Evolutionary conservation across 2,113 vertebrate species (phyloP).

Genomic region (Sarotherodon lohbergeri): DNA sequence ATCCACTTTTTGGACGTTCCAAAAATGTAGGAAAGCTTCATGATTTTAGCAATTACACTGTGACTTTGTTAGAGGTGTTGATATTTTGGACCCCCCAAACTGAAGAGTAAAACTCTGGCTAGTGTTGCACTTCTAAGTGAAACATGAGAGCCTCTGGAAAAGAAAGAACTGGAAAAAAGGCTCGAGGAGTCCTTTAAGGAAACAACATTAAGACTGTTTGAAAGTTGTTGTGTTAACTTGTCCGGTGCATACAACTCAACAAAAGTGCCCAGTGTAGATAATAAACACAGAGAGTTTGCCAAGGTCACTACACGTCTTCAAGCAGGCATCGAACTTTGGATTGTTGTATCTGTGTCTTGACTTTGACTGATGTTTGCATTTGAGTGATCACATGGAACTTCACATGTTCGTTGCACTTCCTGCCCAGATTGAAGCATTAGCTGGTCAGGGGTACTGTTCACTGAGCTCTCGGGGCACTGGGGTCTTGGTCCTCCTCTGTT

Average conservation of each 20-base stretch:
- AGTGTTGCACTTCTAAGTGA: constrained; percentile 19
- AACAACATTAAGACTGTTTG: background rate
- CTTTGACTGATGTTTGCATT: background rate
- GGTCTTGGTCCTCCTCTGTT: constrained; percentile 1
- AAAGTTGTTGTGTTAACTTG: background rate
- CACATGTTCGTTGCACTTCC: background rate
- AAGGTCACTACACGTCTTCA: background rate
- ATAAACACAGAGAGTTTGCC: background rate
- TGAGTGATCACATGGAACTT: background rate
- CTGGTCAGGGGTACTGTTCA: background rate
- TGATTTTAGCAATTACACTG: background rate
- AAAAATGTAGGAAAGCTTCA: background rate
- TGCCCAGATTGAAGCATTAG: background rate
- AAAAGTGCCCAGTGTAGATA: background rate
- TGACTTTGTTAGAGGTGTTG: background rate
- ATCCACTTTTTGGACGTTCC: background rate
- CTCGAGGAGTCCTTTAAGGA: background rate
- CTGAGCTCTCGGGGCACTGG: background rate
- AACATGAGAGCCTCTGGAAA: constrained; percentile 28
- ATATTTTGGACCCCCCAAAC: background rate
- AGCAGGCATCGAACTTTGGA: background rate
- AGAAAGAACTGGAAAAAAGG: background rate
- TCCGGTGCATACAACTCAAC: background rate
- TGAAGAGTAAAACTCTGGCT: background rate
- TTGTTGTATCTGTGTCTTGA: background rate